These are phyloP conservation scores for Epirrhoe alternata DNA, from an alignment of 2,888 invertebrate genomes.

Conservation along the genomic window DNA sequence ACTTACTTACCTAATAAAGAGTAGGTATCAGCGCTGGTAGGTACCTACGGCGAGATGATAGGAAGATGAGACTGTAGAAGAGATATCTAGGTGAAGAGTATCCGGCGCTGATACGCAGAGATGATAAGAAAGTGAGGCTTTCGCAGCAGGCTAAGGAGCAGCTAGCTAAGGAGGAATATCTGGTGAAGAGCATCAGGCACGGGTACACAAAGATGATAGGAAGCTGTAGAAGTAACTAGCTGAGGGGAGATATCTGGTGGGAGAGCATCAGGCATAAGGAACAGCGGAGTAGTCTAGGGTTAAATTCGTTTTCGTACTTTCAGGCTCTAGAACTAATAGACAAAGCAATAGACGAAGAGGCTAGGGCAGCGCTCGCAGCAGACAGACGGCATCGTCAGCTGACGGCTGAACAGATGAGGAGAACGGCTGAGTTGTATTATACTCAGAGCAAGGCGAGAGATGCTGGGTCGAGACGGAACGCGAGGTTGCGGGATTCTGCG, in stretches of 20 bases:
- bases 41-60: conserved; percentile 54
- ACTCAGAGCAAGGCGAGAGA: conserved; percentile 56
- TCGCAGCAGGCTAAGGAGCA: no score
- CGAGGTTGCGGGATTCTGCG: conserved; percentile 62
- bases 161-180: conserved; percentile 52
- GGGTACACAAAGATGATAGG: no score
- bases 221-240: no score
- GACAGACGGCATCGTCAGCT: conserved; percentile 59
- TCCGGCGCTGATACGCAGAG: no score
- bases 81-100: no score
- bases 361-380: conserved; percentile 62
- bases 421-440: conserved; percentile 55
- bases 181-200: conserved; percentile 59
- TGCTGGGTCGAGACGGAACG: conserved; percentile 56
- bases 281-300: no score
- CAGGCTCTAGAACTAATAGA: conserved; percentile 62
- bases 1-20: no score
- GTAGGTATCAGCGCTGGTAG: no score
- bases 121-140: background rate
- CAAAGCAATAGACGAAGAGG: conserved; percentile 63
- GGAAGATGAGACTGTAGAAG: conserved; percentile 54
- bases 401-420: conserved; percentile 58
- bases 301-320: background rate
- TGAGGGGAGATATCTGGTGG: conserved; percentile 54
- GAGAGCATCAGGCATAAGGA: conserved; percentile 53